A percentile compares a stretch with the other conserved stretches of the same genome.
Conservation (phyloP, 1,140 invertebrate species). For the Papilio helenus region DNA sequence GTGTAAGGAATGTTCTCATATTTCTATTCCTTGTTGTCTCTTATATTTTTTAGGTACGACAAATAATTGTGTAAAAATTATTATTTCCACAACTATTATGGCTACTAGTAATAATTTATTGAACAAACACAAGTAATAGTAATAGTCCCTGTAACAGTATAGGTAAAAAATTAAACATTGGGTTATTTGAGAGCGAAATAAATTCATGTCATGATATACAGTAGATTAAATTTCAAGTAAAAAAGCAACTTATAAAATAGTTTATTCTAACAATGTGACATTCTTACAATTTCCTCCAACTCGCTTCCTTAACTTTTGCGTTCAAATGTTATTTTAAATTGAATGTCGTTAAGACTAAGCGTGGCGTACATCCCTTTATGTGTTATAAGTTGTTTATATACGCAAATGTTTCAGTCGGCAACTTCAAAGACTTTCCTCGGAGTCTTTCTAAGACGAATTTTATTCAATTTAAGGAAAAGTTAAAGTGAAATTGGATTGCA, state of each 20-base stretch:
- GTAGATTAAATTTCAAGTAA: no score
- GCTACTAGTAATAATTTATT: not conserved
- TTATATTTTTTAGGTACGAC: not conserved
- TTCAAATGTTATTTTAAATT: not conserved
- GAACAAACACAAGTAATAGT: no score
- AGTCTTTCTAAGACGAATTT: not conserved
- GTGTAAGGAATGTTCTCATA: slow-evolving; percentile 12
- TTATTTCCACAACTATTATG: not conserved
- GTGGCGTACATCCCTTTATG: not conserved
- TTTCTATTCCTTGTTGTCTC: not conserved
- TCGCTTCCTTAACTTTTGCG: not conserved
- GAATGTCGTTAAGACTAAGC: not conserved
- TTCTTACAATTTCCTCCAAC: not conserved
- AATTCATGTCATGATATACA: no score
- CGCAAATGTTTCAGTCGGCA: not conserved
- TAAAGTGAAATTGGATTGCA: not conserved
- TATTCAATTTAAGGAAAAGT: not conserved
- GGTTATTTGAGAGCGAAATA: no score
- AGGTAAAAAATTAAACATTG: not conserved
- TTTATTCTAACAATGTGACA: not conserved
- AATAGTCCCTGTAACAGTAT: not conserved
- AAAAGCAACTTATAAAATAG: not conserved
- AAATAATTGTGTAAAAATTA: not conserved
- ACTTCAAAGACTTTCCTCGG: not conserved
- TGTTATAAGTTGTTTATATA: not conserved